Evolutionary conservation across 2,113 vertebrate species (phyloP).

Genomic region (Climacteris rufus): DNA sequence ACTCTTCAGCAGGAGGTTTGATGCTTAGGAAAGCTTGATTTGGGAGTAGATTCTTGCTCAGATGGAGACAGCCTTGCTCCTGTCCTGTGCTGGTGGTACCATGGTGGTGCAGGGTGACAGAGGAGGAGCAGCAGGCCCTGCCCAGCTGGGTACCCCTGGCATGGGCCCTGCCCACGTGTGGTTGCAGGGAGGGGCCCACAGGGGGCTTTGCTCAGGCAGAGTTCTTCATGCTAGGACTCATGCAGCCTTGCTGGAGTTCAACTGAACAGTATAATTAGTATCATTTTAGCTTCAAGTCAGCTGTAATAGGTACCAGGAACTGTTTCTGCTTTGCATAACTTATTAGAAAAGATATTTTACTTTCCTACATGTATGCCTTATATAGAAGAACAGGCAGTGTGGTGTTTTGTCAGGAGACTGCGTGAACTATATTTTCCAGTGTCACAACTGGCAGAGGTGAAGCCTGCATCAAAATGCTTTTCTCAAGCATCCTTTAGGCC

Average conservation of each 20-base stretch:
- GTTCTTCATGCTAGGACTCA: not conserved
- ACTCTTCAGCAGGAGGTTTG: not conserved
- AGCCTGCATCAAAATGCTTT: not conserved
- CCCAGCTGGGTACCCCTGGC: not conserved
- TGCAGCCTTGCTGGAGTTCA: not conserved
- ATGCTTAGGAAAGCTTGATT: not conserved
- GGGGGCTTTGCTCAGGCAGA: accelerated
- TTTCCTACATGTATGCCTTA: not conserved
- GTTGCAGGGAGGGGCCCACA: accelerated
- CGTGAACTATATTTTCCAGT: not conserved
- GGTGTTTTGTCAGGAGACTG: not conserved
- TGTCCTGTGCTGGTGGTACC: accelerated
- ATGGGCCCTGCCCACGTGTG: accelerated
- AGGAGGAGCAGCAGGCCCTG: not conserved
- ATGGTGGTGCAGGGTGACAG: too few species aligned
- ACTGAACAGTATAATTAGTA: not conserved
- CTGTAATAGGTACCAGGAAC: not conserved
- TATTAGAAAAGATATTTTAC: not conserved
- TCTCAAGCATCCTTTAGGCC: not conserved
- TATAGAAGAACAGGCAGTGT: not conserved
- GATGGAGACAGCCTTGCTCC: not conserved
- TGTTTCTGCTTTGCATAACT: not conserved
- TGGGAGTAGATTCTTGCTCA: accelerated
- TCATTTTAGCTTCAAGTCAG: not conserved
- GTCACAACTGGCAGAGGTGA: not conserved